Evolutionary conservation across 2,888 invertebrate genomes (phyloP), one percentile per base, ranked within the genome.

Genomic region (Idaea straminata): DNA sequence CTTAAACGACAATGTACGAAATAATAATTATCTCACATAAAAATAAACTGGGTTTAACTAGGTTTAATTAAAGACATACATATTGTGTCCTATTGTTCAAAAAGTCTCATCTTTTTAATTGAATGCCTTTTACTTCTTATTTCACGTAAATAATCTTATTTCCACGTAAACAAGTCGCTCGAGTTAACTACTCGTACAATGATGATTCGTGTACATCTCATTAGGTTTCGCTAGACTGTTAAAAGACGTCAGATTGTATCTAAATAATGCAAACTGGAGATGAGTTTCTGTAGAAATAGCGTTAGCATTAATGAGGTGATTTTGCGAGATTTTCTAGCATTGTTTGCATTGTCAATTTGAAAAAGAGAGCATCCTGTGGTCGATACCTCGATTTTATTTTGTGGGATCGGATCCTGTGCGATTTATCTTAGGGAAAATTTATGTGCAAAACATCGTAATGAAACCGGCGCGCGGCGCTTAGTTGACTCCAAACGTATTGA

Each of bases 161-260:
- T 35, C 34, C 62, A 61, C 66, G 65, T 63, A 63, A 59, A 66
- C 64, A 61, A 63, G 61, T 25, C 65, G 66, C 68, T 58, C 58
- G 62, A 61, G 69, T 38, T 63, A 68, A 70, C 47, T 62, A 69
- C 65, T 62, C 57, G 61, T 61, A 58, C 59, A 68, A 69, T 60
- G 60, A 57, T 66, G 60, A 61, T 47, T 59, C 65, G 62, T 63
- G 64, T 59, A 71, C 70, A 65, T 62, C 68, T 69, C 74, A 71
- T 74, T 73, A 69, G 67, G 62, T 35, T 62, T 63, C 68, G 69
- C 70, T 70, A 69, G 68, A 67, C 74, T 72, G 72, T 68, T 16
- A 59, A 62, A 71, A 69, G 66, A 67, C 64, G 63, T 38, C 61
- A 60, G 61, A 62, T 69, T 65, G 67, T 67, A 60, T 69, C 69